Base-by-base conservation (phyloP, 1,140 invertebrate genomes). In the Halictus rubicundus region DNA sequence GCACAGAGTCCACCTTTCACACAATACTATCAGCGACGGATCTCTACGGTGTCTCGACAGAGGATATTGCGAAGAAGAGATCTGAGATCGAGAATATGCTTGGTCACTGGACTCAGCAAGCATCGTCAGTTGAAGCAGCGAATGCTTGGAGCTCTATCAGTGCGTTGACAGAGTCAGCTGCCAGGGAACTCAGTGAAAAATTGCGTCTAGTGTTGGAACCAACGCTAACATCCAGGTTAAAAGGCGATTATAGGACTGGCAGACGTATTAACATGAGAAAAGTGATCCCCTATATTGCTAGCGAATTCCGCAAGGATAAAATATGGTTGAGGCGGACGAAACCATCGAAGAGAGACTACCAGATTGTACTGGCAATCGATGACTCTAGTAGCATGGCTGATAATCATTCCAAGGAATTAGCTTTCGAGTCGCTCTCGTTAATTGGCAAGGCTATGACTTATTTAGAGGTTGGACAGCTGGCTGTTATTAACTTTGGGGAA, bases 201-300 rank as follows among this genome's bases (percentile, higher is more conserved):
- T 93, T 99, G 42, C 93, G 99, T 68, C 94, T 99, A 0, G 96
- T 99, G 57, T 93, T 99, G 21, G 98, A 99, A 94, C 99, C 99
- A 1, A 99, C 98, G 0, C 96, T 98, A 88, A 97, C 98, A 0
- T 96, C 98, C 0, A 96, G 98, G 83, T 93, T 99, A 12, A 97
- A 97, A 84, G 98, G 98, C 81, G 99, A 99, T 92, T 99, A 99
- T 90, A 95, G 98, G 77, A 99, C 98, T 2, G 99, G 99, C 9
- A 97, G 98, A 85, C 94, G 99, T 46, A 96, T 99, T 25, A 99
- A 99, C 92, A 99, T 99, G 99, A 95, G 98, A 63, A 98, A 99
- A 92, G 96, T 99, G 4, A 99, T 99, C 89, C 97, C 98, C 0
- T 99, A 99, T 92, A 99, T 99, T 87, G 99, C 99, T 10, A 99